Percentiles rank a stretch among this genome's conserved stretches.
Evolutionary conservation across 2,888 invertebrate genomes (phyloP).

Genomic region (Bhutanitis thaidina): DNA sequence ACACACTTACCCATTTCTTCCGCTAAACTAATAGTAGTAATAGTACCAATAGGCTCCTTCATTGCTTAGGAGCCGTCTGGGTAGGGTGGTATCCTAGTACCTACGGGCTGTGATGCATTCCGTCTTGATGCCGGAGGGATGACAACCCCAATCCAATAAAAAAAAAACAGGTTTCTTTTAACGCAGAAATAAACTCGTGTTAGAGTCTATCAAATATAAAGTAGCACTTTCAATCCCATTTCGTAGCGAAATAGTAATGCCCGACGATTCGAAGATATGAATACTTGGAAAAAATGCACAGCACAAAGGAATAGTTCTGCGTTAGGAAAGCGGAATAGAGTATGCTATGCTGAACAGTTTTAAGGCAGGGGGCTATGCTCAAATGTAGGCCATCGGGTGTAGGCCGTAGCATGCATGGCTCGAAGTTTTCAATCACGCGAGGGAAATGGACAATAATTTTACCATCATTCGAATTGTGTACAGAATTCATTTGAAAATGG

Average conservation of each 20-base stretch:
- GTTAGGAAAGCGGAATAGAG: constrained; percentile 17
- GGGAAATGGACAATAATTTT: not conserved
- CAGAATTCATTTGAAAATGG: too few species aligned
- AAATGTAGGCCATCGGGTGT: constrained; percentile 26
- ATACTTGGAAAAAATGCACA: constrained; percentile 12
- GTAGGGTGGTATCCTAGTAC: too few species aligned
- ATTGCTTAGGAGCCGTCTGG: too few species aligned
- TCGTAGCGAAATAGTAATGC: not conserved
- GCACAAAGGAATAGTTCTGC: constrained; percentile 14
- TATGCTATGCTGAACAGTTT: constrained; percentile 3
- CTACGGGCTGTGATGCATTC: too few species aligned
- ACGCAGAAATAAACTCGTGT: too few species aligned
- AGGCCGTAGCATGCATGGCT: constrained; percentile 9
- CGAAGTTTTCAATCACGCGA: constrained; percentile 7
- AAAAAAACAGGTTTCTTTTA: too few species aligned
- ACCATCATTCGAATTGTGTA: not conserved
- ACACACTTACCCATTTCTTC: too few species aligned
- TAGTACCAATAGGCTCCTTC: too few species aligned
- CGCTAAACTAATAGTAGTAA: too few species aligned
- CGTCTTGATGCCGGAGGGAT: too few species aligned
- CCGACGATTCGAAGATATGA: constrained; percentile 11
- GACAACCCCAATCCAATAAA: too few species aligned
- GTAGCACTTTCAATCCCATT: constrained; percentile 8
- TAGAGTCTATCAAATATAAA: too few species aligned
- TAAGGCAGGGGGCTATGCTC: constrained; percentile 20